Evolutionary conservation across 2,888 invertebrate genomes (phyloP).

Genomic region (Spodoptera littoralis): DNA sequence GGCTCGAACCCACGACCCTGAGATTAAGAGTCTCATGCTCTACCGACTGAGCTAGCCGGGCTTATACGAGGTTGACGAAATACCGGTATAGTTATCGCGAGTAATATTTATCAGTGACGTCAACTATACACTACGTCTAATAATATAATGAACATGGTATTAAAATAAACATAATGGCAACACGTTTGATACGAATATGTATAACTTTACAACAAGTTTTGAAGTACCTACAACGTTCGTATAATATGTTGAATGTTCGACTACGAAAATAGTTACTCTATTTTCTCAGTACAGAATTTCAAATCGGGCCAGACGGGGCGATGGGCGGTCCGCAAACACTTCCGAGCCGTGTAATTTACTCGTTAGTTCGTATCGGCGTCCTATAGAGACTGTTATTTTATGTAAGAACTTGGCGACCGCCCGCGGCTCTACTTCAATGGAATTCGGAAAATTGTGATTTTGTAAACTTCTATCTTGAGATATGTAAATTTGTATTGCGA

Average conservation of each 20-base stretch:
- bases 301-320: conserved; percentile 67
- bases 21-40: conserved; percentile 91
- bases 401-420: conserved; percentile 70
- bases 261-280: conserved; percentile 57
- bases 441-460: conserved; percentile 69
- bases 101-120: conserved; percentile 23
- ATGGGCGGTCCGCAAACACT: conserved; percentile 80
- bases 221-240: conserved; percentile 27
- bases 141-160: conserved; percentile 29
- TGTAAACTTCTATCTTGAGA: conserved; percentile 57
- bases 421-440: conserved; percentile 65
- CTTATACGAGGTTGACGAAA: conserved; percentile 43
- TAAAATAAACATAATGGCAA: conserved; percentile 30
- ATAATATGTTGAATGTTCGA: conserved; percentile 25
- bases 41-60: conserved; percentile 89
- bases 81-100: conserved; percentile 25
- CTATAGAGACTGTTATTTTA: conserved; percentile 71
- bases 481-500: conserved; percentile 50
- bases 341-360: conserved; percentile 79
- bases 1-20: conserved; percentile 91
- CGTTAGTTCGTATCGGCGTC: conserved; percentile 74
- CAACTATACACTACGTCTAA: conserved; percentile 10
- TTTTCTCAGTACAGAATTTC: conserved; percentile 64
- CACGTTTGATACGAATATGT: conserved; percentile 20
- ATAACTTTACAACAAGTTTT: conserved; percentile 26